Conservation (phyloP, 2,888 invertebrate species). For the Petrolisthes cinctipes region DNA sequence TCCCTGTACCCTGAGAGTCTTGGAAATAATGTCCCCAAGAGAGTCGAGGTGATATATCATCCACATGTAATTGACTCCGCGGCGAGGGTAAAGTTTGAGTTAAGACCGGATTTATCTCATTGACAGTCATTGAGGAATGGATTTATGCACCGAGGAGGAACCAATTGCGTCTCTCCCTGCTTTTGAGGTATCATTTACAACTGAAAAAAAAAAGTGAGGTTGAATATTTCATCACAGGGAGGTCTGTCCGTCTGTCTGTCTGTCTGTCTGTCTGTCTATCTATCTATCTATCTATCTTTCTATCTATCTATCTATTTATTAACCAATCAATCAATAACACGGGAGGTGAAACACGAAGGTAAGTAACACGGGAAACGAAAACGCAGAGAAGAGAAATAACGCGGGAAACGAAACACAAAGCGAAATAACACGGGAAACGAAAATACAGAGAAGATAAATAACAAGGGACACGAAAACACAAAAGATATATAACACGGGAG, state of each 20-base stretch:
- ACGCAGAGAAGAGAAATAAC: too few species aligned
- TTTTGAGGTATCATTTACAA: not conserved
- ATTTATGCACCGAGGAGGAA: constrained; percentile 20
- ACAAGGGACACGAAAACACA: too few species aligned
- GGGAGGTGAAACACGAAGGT: too few species aligned
- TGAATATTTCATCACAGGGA: not conserved
- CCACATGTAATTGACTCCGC: constrained; percentile 35
- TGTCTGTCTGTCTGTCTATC: not conserved
- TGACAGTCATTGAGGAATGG: constrained; percentile 40
- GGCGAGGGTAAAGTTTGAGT: constrained; percentile 23
- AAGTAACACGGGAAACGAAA: too few species aligned
- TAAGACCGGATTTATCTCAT: constrained; percentile 31
- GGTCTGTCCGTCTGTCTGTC: not conserved
- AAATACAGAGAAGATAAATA: too few species aligned
- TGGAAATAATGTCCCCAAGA: too few species aligned
- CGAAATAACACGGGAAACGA: too few species aligned
- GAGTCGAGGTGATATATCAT: constrained; percentile 4
- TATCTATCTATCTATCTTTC: not conserved
- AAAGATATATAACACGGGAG: not conserved
- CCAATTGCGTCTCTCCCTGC: not conserved
- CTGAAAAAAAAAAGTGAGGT: not conserved
- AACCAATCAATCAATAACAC: too few species aligned
- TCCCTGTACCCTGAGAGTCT: too few species aligned
- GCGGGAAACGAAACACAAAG: too few species aligned
- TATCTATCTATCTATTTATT: too few species aligned